Evolutionary conservation across 2,888 invertebrate genomes (phyloP), one percentile per base, ranked within the genome.

Genomic region (Resseliella maxima): DNA sequence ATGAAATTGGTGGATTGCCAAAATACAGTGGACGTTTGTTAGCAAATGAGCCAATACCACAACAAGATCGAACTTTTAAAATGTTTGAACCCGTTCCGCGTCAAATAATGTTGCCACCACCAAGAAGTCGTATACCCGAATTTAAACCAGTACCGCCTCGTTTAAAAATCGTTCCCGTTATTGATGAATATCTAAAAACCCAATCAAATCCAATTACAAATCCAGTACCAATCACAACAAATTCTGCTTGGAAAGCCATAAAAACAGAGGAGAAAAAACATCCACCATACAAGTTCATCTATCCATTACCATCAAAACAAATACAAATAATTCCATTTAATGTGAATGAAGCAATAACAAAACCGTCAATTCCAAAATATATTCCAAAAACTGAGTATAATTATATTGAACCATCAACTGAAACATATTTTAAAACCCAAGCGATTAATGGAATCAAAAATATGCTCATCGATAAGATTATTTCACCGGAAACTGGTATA

Each of bases 301-400:
- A 1, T 15, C 27, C 72, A n/a, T 6, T 36, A 21, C 81, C 81
- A 81, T 36, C 1, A 36, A 36, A 18, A 83, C 38, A 38, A n/a
- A 5, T 38, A 10, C 83, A 83, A 38, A 83, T 83, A n/a, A 83
- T 83, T n/a, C 83, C 83, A 18, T 83, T 83, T n/a, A 36, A 38
- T n/a, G 6, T 38, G 36, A 83, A 38, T 27, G 83, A 83, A n/a
- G 83, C 83, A 0, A 38, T 83, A 10, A 83, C 83, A 36, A 24
- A 12, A n/a, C 6, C 83, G n/a, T 24, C 83, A 6, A n/a, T 83
- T 21, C 27, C 15, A 15, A 27, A 31, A 31, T 72, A 31, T 15
- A 2, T 31, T n/a, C 72, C 27, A 72, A 72, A 72, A 72, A 72
- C 31, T 12, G 72, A 72, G n/a, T 72, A 12, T 31, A 72, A 31